Evolutionary conservation across 2,888 invertebrate species (phyloP).

Genomic region (Mimachlamys varia): DNA sequence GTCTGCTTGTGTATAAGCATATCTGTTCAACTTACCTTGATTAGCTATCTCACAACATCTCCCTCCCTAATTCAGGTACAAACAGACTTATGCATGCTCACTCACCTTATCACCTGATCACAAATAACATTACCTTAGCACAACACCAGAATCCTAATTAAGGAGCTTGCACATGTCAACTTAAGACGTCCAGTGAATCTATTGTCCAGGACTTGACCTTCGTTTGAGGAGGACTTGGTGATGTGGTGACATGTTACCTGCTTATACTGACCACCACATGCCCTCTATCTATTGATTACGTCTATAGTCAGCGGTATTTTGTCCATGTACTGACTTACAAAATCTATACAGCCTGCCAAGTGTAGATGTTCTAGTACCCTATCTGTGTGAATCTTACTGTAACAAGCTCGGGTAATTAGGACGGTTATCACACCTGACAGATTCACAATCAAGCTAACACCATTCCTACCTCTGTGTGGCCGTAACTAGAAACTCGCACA

Average conservation of each 20-base stretch:
- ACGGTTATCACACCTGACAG: neutral
- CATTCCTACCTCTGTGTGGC: neutral
- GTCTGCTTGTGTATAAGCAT: neutral
- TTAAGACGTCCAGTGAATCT: neutral
- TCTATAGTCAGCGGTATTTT: neutral
- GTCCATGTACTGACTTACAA: neutral
- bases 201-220: neutral
- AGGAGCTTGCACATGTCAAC: neutral
- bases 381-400: neutral
- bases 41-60: neutral
- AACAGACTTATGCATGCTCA: neutral
- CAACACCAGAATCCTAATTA: neutral
- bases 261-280: neutral
- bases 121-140: too few species aligned
- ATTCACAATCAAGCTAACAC: neutral
- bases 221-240: neutral
- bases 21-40: neutral
- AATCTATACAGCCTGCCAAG: neutral
- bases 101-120: neutral
- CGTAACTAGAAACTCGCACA: neutral
- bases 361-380: neutral
- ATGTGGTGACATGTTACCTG: neutral
- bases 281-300: neutral
- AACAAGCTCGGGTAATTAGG: neutral
- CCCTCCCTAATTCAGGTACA: neutral